Evolutionary conservation across 1,140 invertebrate species (phyloP).

Genomic region (Sinella curviseta): DNA sequence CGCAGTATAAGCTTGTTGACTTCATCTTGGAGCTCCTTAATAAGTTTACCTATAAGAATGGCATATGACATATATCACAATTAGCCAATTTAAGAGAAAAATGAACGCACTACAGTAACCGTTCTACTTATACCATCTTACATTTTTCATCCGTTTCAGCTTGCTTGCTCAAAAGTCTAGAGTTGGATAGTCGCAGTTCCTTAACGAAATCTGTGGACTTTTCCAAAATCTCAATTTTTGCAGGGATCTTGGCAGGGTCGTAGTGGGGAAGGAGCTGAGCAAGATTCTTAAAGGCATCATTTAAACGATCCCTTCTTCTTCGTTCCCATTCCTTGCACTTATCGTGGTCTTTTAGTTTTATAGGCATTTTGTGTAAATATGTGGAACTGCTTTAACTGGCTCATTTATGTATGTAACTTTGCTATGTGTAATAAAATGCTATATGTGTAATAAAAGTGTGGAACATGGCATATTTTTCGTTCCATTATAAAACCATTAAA

Average conservation of each 20-base stretch:
- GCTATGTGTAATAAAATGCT: background rate
- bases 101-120: background rate
- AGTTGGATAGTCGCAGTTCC: conserved; percentile 46
- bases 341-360: conserved; percentile 32
- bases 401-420: background rate
- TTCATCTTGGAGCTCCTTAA: conserved; percentile 57
- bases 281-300: conserved; percentile 57
- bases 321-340: conserved; percentile 59
- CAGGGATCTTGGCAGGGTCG: conserved; percentile 55
- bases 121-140: too few relatives aligned
- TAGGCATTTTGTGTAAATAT: background rate
- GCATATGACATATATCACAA: too few relatives aligned
- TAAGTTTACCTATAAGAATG: conserved; percentile 53
- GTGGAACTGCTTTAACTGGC: background rate
- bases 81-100: conserved; percentile 12
- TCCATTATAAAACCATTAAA: too few relatives aligned
- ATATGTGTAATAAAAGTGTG: too few relatives aligned
- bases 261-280: conserved; percentile 57
- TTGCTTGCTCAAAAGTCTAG: conserved; percentile 40
- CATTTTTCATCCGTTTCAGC: conserved; percentile 46
- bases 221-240: conserved; percentile 58
- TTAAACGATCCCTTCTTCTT: conserved; percentile 57
- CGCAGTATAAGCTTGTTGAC: conserved; percentile 55
- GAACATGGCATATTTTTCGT: too few relatives aligned
- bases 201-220: conserved; percentile 49